These are phyloP conservation scores for Sphyrna mokarran DNA, from an alignment of 2,113 vertebrate genomes.

Conservation along the genomic window DNA sequence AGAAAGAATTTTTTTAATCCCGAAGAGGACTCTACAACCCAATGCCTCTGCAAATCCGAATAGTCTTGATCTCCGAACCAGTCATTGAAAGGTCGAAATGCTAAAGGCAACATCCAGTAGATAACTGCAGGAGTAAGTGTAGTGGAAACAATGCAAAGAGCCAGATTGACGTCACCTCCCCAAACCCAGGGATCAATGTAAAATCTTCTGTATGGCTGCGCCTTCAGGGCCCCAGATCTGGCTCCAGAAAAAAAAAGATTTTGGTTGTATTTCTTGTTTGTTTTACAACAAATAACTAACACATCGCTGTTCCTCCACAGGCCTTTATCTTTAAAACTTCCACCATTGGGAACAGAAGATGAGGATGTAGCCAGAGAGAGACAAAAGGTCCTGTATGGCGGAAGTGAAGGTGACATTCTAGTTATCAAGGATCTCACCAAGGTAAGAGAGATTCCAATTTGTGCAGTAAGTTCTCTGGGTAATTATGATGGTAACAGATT, in stretches of 20 bases:
- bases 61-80: not conserved
- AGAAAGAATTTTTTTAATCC: not conserved
- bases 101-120: not conserved
- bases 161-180: not conserved
- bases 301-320: constrained; percentile 43
- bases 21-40: not conserved
- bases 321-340: constrained; percentile 48
- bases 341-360: constrained; percentile 58
- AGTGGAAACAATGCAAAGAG: too few relatives aligned
- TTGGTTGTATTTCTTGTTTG: not conserved
- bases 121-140: not conserved
- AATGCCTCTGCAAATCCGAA: not conserved
- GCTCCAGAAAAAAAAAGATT: not conserved
- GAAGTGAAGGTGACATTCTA: constrained; percentile 57
- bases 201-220: not conserved
- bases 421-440: constrained; percentile 57
- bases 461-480: not conserved
- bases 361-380: constrained; percentile 64
- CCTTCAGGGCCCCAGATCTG: not conserved
- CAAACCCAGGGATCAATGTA: not conserved
- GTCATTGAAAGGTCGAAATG: not conserved
- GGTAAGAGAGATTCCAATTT: constrained; percentile 37
- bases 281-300: not conserved
- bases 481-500: not conserved
- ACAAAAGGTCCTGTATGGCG: constrained; percentile 54